phyloP scores from a whole-genome alignment of 2,113 vertebrate species.

The Erinaceus europaeus region DNA sequence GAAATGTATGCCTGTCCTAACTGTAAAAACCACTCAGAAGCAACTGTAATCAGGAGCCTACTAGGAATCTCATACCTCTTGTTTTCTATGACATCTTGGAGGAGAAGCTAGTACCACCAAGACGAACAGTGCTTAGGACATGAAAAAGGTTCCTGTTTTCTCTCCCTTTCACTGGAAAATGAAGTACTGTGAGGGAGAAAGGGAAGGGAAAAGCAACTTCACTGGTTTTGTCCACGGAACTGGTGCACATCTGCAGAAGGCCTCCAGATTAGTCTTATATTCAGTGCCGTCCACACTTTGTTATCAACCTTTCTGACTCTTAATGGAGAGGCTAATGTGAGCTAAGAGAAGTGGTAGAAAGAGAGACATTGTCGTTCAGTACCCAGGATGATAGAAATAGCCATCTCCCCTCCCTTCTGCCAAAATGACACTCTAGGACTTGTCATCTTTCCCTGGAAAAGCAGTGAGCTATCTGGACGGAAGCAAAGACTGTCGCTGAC shows the following conservation, averaged over 20 bases:
- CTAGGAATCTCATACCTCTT: slow-evolving; percentile 26
- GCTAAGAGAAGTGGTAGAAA: background rate
- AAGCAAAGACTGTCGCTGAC: background rate
- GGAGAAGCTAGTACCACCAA: background rate
- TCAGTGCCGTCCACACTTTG: background rate
- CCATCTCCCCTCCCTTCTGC: background rate
- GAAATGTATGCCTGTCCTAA: slow-evolving; percentile 28
- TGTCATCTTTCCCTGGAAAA: background rate
- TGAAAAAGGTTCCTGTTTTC: background rate
- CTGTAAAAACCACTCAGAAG: slow-evolving; percentile 60
- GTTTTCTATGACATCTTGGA: slow-evolving; percentile 29
- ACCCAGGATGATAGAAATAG: background rate
- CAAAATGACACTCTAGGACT: background rate
- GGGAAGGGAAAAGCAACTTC: background rate
- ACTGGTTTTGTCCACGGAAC: background rate
- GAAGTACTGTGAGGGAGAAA: background rate
- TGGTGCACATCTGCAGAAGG: rapidly evolving
- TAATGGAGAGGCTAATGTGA: background rate
- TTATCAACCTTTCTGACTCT: background rate
- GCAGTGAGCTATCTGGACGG: background rate
- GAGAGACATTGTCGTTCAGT: background rate
- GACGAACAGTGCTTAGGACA: background rate
- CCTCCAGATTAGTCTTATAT: background rate
- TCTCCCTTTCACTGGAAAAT: background rate
- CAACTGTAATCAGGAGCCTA: slow-evolving; percentile 16